phyloP scores from a whole-genome alignment of 2,888 invertebrate species.

The Rhodophaea formosa region DNA sequence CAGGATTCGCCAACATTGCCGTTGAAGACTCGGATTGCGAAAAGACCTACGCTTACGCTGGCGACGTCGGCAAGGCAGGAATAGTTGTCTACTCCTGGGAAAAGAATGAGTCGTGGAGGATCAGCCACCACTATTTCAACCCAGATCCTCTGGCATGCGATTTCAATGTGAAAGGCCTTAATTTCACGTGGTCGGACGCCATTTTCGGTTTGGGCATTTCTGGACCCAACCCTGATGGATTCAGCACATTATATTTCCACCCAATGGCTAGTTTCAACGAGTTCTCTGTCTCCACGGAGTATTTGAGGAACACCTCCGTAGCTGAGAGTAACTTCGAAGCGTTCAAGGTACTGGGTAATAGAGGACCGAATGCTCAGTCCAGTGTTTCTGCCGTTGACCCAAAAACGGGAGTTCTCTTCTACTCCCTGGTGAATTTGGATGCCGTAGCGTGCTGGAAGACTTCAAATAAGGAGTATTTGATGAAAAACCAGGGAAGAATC shows the following conservation, averaged over 20 bases:
- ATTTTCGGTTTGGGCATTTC: slow-evolving; percentile 88
- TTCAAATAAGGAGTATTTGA: slow-evolving; percentile 83
- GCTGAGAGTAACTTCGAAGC: slow-evolving; percentile 82
- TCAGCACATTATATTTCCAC: slow-evolving; percentile 88
- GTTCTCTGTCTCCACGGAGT: slow-evolving; percentile 86
- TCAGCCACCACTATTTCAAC: slow-evolving; percentile 86
- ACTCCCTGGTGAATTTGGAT: slow-evolving; percentile 87
- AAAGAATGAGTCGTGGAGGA: slow-evolving; percentile 86
- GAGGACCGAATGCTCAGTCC: slow-evolving; percentile 87
- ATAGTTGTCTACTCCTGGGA: slow-evolving; percentile 89
- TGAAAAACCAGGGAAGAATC: slow-evolving; percentile 86
- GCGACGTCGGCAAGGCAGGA: slow-evolving; percentile 85
- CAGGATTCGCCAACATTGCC: slow-evolving; percentile 87
- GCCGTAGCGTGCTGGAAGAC: slow-evolving; percentile 90
- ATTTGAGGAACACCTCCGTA: slow-evolving; percentile 82
- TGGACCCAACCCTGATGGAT: slow-evolving; percentile 83
- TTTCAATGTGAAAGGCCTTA: slow-evolving; percentile 85
- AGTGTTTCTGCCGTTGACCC: slow-evolving; percentile 87
- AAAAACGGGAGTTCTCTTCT: slow-evolving; percentile 86
- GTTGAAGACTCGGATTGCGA: slow-evolving; percentile 88
- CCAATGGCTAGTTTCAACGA: slow-evolving; percentile 89
- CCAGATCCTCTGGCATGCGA: slow-evolving; percentile 87
- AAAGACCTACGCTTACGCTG: slow-evolving; percentile 86
- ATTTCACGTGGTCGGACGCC: slow-evolving; percentile 89
- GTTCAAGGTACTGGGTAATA: slow-evolving; percentile 84